phyloP scores from a whole-genome alignment of 2,888 invertebrate genomes.

The Cheilosia vulpina region DNA sequence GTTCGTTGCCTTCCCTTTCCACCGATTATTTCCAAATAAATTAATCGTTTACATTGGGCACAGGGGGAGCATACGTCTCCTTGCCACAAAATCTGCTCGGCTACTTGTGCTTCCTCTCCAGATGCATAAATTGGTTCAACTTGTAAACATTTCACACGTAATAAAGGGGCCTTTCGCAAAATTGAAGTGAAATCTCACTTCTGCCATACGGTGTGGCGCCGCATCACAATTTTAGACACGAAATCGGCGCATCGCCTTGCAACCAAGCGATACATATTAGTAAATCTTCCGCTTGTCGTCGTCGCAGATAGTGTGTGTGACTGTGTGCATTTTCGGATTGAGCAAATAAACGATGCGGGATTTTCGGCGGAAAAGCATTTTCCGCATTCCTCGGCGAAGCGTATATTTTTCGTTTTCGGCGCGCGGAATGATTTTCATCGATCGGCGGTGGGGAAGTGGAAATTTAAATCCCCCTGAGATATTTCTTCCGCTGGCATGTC shows the following conservation, averaged over 20 bases:
- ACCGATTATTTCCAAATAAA: conserved; percentile 18
- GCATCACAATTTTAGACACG: conserved; percentile 8
- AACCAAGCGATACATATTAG: conserved; percentile 4
- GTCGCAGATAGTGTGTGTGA: neutral
- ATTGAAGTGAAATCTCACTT: conserved; percentile 29
- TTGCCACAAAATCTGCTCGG: conserved; percentile 14
- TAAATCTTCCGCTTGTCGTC: neutral
- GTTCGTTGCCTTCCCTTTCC: neutral
- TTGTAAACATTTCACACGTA: conserved; percentile 58
- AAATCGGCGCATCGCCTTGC: conserved; percentile 35
- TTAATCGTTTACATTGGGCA: conserved; percentile 37
- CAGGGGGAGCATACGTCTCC: neutral
- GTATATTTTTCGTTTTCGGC: conserved; percentile 5
- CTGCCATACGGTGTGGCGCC: conserved; percentile 38
- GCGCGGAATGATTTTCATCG: conserved; percentile 42
- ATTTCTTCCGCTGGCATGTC: conserved; percentile 12
- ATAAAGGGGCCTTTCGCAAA: conserved; percentile 45
- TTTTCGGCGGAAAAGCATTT: conserved; percentile 36
- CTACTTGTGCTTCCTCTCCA: conserved; percentile 24
- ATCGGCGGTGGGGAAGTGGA: neutral
- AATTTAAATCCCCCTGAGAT: conserved; percentile 36
- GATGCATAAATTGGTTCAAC: conserved; percentile 44
- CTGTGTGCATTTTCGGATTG: conserved; percentile 31
- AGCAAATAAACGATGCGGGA: conserved; percentile 48
- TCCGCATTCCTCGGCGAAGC: conserved; percentile 48